Base-by-base conservation (phyloP, 2,797 vertebrate genomes). In the Gymnoscopelus braueri region DNA sequence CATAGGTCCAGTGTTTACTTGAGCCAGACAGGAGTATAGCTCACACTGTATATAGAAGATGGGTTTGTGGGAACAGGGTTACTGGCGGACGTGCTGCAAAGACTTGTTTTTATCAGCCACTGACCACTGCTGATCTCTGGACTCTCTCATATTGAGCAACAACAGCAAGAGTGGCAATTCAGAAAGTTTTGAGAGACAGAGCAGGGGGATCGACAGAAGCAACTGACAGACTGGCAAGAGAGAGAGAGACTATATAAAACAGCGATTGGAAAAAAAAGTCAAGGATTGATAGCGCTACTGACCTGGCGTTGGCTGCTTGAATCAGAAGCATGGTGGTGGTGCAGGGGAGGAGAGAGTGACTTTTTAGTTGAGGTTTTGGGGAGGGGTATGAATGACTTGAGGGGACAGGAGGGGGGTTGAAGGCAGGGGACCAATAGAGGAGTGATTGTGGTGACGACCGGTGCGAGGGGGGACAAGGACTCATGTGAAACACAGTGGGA, bases 71-170 rank as follows among this genome's bases (percentile, higher is more conserved):
- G 79, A 75, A 77, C 64, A 56, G 67, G 89, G 90, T 92, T 89
- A 91, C 78, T 83, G 44, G 29, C 62, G 83, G 84, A 81, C 85
- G 85, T 47, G 56, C 70, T 63, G 63, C 14, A 24, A 57, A 66
- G 67, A 60, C 79, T 82, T 53, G 64, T 60, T 76, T 85, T 91
- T 91, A 93, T 93, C 93, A 88, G 86, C 74, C 65, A 75, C 78
- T 79, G 77, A 68, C 55, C 68, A 55, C 48, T 65, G 72, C 68
- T 93, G 89, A 94, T 93, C 93, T 94, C 88, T 94, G 93, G 89
- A 94, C 92, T 80, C 80, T 80, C 80, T 87, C 65, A 74, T 77
- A 78, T 92, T 92, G 88, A 91, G 87, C 86, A 91, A 92, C 67
- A 77, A 55, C 24, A 44, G 56, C 48, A 26, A 74, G 57, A 57